A percentile compares a stretch with the other conserved stretches of the same genome.
These are phyloP conservation scores for Serripes groenlandicus DNA, from an alignment of 2,888 invertebrate genomes.

Conservation along the genomic window DNA sequence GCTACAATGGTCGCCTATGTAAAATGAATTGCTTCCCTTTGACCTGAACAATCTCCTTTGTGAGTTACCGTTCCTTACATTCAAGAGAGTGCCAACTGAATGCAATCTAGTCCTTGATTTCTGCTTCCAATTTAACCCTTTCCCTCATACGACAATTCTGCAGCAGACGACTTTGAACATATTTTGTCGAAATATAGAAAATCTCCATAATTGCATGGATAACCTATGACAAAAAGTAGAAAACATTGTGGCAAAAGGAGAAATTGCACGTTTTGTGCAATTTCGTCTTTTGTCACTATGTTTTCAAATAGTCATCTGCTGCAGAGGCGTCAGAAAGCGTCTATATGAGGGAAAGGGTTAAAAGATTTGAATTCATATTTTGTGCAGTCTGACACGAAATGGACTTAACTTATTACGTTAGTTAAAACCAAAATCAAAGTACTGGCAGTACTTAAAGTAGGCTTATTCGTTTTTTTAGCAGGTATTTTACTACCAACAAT, in stretches of 20 bases:
- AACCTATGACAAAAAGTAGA: background rate
- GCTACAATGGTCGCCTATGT: too few relatives aligned
- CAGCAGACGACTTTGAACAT: background rate
- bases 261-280: background rate
- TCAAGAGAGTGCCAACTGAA: background rate
- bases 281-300: background rate
- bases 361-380: background rate
- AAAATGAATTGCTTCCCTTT: too few relatives aligned
- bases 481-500: background rate
- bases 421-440: background rate
- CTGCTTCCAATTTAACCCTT: background rate
- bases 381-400: background rate
- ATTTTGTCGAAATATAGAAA: background rate
- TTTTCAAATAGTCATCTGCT: background rate
- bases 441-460: background rate
- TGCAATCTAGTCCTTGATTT: background rate
- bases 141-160: background rate
- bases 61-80: background rate
- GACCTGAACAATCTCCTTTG: background rate
- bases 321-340: background rate
- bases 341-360: background rate
- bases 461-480: background rate
- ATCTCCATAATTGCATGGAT: background rate
- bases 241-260: background rate
- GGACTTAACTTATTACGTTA: background rate